phyloP scores from a whole-genome alignment of 2,113 vertebrate genomes.

The Gallinago undulata region DNA sequence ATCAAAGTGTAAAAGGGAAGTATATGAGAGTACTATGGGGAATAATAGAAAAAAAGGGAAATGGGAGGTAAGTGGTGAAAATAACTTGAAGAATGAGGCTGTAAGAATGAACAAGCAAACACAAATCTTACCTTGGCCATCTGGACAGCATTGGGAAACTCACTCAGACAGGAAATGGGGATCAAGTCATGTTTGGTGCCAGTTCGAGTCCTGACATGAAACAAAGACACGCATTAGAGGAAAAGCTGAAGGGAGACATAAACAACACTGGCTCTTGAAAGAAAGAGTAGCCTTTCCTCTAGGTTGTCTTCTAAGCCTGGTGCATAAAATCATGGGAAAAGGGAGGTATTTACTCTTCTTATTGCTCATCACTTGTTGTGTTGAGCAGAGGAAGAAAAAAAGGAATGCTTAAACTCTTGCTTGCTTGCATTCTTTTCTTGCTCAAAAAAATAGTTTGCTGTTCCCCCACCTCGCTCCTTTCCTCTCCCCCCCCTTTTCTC shows the following conservation, averaged over 20 bases:
- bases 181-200: constrained; percentile 84
- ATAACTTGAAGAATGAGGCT: background rate
- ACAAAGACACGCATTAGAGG: constrained; percentile 7
- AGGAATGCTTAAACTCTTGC: background rate
- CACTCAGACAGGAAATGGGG: constrained; percentile 78
- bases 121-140: constrained; percentile 82
- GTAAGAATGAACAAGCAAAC: background rate
- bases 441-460: background rate
- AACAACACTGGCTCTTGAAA: background rate
- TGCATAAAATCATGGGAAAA: background rate
- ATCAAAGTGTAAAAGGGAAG: background rate
- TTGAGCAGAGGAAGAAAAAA: background rate
- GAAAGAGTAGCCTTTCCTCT: background rate
- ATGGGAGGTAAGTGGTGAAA: background rate
- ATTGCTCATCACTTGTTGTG: background rate
- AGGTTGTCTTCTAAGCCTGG: background rate
- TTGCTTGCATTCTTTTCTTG: background rate
- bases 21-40: background rate
- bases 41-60: background rate
- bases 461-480: no score
- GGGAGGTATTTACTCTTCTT: background rate
- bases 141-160: constrained; percentile 85
- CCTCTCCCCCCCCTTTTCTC: background rate
- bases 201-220: constrained; percentile 80
- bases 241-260: background rate